These are phyloP conservation scores for Oophaga pumilio DNA, from an alignment of 2,113 vertebrate genomes.

Conservation along the genomic window DNA sequence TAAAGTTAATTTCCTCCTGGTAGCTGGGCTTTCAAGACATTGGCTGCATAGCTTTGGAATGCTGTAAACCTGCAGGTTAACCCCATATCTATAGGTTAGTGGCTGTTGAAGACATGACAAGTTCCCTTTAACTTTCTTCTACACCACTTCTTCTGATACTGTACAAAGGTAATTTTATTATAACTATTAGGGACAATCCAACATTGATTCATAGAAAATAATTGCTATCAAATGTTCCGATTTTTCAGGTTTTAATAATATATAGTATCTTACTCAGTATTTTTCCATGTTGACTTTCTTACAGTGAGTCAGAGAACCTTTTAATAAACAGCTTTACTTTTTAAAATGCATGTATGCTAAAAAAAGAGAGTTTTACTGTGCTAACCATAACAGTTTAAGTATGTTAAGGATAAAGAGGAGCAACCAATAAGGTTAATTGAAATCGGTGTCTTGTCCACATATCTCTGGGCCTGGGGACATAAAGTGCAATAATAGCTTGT, in stretches of 20 bases:
- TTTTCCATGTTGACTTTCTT: background rate
- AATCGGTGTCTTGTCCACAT: slow-evolving; percentile 38
- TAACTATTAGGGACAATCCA: background rate
- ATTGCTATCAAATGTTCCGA: background rate
- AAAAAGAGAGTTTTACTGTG: slow-evolving; percentile 7
- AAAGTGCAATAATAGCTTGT: slow-evolving; percentile 37
- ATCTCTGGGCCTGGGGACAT: slow-evolving; percentile 31
- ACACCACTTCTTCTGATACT: no score
- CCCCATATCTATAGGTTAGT: no score
- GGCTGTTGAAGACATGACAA: no score
- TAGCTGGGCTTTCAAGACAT: no score
- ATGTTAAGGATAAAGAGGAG: background rate
- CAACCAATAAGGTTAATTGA: slow-evolving; percentile 50
- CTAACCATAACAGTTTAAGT: slow-evolving; percentile 32
- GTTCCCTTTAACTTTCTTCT: no score
- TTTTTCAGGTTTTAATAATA: background rate
- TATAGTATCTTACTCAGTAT: background rate
- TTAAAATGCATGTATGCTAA: slow-evolving; percentile 7
- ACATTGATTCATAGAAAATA: background rate
- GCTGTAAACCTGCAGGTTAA: no score
- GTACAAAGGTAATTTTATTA: no score
- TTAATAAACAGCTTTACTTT: background rate
- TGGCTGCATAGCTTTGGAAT: no score
- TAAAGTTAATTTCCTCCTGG: no score
- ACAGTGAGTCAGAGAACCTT: background rate